Base-by-base conservation (phyloP, 2,797 vertebrate genomes). In the Melanitta fusca region DNA sequence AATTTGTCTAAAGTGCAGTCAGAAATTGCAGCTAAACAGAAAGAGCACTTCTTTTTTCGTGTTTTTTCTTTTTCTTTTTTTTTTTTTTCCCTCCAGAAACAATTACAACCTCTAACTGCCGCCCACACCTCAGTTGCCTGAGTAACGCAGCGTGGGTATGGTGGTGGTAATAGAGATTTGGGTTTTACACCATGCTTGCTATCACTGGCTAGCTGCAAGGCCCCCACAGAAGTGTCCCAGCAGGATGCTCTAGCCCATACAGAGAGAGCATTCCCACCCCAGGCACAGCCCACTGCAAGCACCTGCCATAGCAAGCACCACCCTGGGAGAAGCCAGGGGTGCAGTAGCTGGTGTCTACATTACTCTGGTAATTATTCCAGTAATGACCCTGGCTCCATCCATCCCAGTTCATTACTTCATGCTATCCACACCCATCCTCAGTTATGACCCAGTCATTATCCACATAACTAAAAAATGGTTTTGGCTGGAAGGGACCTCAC, bases 91-190 rank as follows among this genome's bases (percentile, higher is more conserved):
- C 39, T 6, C 30, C 9, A 8, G 38, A 95, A 96, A 96, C 88
- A 96, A 95, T 94, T 94, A 94, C 91, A 93, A 86, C 56, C 64
- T 93, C 94, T 89, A 88, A 78, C 81, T 95, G 62, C 93, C 43
- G 0, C 97, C 97, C 80, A 97, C 97, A 41, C 25, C 80, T 77
- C 95, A 86, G 97, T 96, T 97, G 97, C 97, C 96, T 88, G 84
- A 97, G 97, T 97, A 97, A 97, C 89, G 32, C 75, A 79, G 94
- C 47, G 73, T 96, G 97, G 96, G 97, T 85, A 89, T 2, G n/a
- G 92, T 70, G 88, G 64, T 64, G 77, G 32, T 79, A 87, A 93
- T 3, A 88, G 39, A 61, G 61, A 89, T 69, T 85, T 0, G 0
- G 43, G 73, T 80, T 96, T 88, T 78, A 88, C 81, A 88, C 90